These are phyloP conservation scores for Tenebrosternarchus preto DNA, from an alignment of 2,113 vertebrate species.

Conservation along the genomic window DNA sequence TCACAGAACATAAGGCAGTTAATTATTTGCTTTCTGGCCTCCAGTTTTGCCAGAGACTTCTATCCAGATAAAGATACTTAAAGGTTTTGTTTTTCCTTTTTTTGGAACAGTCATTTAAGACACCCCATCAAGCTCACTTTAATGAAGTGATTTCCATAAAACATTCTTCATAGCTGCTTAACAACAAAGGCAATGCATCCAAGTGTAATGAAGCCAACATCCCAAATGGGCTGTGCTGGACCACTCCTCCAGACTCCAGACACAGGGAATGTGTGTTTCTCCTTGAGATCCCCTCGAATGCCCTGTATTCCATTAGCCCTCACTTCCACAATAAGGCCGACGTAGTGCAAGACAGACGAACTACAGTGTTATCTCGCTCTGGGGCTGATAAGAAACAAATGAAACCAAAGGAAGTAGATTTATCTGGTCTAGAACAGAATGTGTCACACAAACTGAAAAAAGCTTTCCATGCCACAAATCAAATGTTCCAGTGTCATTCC, in stretches of 20 bases:
- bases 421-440: conserved; percentile 37
- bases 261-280: neutral
- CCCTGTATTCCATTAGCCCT: conserved; percentile 15
- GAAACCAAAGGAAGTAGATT: conserved; percentile 27
- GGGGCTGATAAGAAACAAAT: conserved; percentile 16
- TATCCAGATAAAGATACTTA: conserved; percentile 7
- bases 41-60: conserved; percentile 15
- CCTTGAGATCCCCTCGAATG: conserved; percentile 1
- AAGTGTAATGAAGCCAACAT: neutral
- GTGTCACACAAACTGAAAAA: conserved; percentile 37
- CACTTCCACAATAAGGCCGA: neutral
- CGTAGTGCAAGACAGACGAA: neutral
- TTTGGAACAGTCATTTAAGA: conserved; percentile 7
- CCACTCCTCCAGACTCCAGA: conserved; percentile 1
- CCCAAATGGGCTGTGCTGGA: neutral
- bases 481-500: conserved; percentile 48
- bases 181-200: conserved; percentile 22
- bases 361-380: too few species aligned
- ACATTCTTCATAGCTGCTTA: conserved; percentile 15
- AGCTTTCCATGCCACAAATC: conserved; percentile 39
- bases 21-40: conserved; percentile 40
- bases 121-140: conserved; percentile 22
- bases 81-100: neutral
- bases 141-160: conserved; percentile 14
- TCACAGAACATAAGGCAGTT: conserved; percentile 29